Base-by-base conservation (phyloP, 1,140 invertebrate genomes). In the Schlechtendalia chinensis region DNA sequence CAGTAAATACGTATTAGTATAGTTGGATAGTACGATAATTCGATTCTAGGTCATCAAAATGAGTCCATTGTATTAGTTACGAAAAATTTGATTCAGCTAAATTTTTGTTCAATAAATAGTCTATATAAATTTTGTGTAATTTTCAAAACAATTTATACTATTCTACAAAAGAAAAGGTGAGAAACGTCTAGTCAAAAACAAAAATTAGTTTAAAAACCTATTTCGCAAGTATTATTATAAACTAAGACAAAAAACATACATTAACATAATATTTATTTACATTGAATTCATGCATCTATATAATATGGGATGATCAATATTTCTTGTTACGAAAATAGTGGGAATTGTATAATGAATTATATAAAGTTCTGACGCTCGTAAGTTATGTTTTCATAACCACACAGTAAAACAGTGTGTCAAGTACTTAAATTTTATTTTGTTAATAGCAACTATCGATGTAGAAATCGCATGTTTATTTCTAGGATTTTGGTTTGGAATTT, bases 1-100 rank as follows among this genome's bases (percentile, higher is more conserved):
- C 8, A 4, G 32, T 39, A 4, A 39, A 39, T 39, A 39, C 8
- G 32, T 39, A 39, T 39, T 39, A 71, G 5, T 29, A 27, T 53
- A n/a, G n/a, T n/a, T n/a, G n/a, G n/a, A 53, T 1, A 45, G 32
- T 14, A 47, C 22, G 1, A 27, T 53, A 47, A 22, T 71, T 71
- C 6, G 14, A 71, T 71, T 71, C 17, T 17, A 77, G 56, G 74
- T 77, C 74, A 77, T 59, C 56, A 47, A 47, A 77, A 77, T 39
- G 74, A 77, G 32, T 59, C 22, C 58, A 61, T 39, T 8, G 8
- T 47, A 59, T 47, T 53, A n/a, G 53, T 58, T 58, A 3, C 22
- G 27, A 59, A 39, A 77, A 77, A 61, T 75, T 16, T 53, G 12
- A 75, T 75, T 75, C 45, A 71, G 67, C 67, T 53, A 11, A 71